A percentile compares a stretch with the other conserved stretches of the same genome.
Evolutionary conservation across 2,113 vertebrate genomes (phyloP).

Genomic region (Meriones unguiculatus): DNA sequence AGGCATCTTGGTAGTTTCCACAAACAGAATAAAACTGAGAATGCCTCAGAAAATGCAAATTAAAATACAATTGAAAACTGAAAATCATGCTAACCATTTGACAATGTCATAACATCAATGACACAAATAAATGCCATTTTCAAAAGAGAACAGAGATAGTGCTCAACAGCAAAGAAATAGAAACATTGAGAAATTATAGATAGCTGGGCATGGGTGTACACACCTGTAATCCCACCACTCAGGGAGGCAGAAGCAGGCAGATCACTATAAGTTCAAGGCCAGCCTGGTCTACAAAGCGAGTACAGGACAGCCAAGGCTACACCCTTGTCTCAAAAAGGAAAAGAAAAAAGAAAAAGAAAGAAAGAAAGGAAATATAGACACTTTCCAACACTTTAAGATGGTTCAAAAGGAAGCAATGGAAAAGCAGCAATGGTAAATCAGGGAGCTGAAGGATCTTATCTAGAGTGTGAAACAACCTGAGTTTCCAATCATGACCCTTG

Average conservation of each 20-base stretch:
- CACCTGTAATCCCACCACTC: too few species aligned
- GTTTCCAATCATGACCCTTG: background rate
- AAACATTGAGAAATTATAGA: background rate
- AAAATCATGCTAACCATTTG: background rate
- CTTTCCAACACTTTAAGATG: background rate
- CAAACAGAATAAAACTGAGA: background rate
- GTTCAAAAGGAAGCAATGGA: background rate
- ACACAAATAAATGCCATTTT: background rate
- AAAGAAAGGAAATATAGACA: too few species aligned
- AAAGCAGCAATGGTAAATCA: background rate
- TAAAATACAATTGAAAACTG: background rate
- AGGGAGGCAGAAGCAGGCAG: too few species aligned
- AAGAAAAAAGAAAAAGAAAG: too few species aligned
- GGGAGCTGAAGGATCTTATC: background rate
- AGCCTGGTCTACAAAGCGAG: too few species aligned
- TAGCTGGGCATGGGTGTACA: too few species aligned
- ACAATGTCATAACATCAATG: background rate
- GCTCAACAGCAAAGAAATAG: background rate
- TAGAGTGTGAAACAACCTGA: background rate
- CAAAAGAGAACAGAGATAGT: background rate
- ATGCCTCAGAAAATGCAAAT: slow-evolving; percentile 1
- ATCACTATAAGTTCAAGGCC: too few species aligned
- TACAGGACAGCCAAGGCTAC: background rate
- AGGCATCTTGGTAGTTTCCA: background rate
- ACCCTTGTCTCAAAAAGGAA: too few species aligned